phyloP scores from a whole-genome alignment of 2,797 vertebrate species.

The Tinamus major region DNA sequence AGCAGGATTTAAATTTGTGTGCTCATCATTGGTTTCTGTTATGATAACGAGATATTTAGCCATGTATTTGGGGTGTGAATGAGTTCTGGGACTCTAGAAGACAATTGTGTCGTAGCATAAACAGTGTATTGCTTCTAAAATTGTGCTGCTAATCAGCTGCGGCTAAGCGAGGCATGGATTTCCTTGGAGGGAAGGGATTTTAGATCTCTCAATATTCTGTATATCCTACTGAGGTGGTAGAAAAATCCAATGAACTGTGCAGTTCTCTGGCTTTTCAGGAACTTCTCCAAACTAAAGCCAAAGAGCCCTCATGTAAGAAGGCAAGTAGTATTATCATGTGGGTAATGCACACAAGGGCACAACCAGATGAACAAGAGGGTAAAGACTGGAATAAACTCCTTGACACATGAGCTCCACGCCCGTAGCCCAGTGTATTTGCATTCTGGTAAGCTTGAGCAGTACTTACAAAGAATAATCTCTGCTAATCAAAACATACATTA shows the following conservation, averaged over 20 bases:
- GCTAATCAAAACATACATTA: not conserved
- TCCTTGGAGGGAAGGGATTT: not conserved
- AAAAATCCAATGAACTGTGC: not conserved
- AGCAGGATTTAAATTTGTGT: not conserved
- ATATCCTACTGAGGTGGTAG: not conserved
- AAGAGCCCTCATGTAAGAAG: not conserved
- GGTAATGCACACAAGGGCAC: not conserved
- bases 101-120: not conserved
- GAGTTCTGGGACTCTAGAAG: not conserved
- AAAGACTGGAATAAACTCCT: not conserved
- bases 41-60: not conserved
- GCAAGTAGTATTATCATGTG: rapidly evolving
- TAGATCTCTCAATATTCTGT: not conserved
- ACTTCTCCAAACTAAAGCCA: not conserved
- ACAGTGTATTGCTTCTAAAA: not conserved
- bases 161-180: not conserved
- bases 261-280: not conserved
- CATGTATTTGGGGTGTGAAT: not conserved
- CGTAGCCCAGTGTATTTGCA: not conserved
- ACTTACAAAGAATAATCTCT: not conserved
- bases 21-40: not conserved
- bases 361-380: too few relatives aligned
- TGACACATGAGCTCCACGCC: not conserved
- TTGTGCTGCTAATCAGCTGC: not conserved
- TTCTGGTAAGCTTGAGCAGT: not conserved